phyloP scores from a whole-genome alignment of 2,888 invertebrate species.

The Notodonta dromedarius region DNA sequence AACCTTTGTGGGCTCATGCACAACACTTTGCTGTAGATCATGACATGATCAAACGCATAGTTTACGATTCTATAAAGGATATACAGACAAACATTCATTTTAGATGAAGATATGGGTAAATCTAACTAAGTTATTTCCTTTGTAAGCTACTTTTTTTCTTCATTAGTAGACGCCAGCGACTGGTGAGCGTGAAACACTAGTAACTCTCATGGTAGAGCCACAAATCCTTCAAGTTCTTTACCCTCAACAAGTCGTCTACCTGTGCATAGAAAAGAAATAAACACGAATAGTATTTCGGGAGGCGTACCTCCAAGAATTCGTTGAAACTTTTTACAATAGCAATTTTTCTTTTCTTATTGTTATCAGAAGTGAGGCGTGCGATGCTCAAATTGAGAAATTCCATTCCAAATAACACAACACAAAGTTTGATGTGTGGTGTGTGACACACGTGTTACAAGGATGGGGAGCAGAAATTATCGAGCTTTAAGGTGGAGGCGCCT shows the following conservation, averaged over 20 bases:
- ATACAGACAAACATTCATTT: too few species aligned
- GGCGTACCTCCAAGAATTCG: slow-evolving; percentile 12
- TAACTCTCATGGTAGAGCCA: too few species aligned
- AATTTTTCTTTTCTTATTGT: slow-evolving; percentile 19
- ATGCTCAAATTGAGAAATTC: slow-evolving; percentile 35
- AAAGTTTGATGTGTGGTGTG: slow-evolving; percentile 25
- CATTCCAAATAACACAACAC: slow-evolving; percentile 35
- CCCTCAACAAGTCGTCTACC: neutral
- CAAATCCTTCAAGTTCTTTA: neutral
- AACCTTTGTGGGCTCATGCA: too few species aligned
- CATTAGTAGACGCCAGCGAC: too few species aligned
- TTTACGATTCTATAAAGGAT: too few species aligned
- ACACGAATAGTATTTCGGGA: slow-evolving; percentile 3
- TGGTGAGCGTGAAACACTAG: too few species aligned
- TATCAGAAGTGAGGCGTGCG: slow-evolving; percentile 12
- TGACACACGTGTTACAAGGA: slow-evolving; percentile 6
- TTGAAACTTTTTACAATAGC: slow-evolving; percentile 24
- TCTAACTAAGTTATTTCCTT: too few species aligned
- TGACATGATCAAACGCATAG: too few species aligned
- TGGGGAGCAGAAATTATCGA: neutral
- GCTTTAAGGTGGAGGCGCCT: too few species aligned
- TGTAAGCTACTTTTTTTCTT: too few species aligned
- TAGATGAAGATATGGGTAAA: too few species aligned
- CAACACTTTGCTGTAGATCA: too few species aligned
- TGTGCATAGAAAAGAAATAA: neutral